Evolutionary conservation across 2,888 invertebrate genomes (phyloP).

Genomic region (Sturmia bella): DNA sequence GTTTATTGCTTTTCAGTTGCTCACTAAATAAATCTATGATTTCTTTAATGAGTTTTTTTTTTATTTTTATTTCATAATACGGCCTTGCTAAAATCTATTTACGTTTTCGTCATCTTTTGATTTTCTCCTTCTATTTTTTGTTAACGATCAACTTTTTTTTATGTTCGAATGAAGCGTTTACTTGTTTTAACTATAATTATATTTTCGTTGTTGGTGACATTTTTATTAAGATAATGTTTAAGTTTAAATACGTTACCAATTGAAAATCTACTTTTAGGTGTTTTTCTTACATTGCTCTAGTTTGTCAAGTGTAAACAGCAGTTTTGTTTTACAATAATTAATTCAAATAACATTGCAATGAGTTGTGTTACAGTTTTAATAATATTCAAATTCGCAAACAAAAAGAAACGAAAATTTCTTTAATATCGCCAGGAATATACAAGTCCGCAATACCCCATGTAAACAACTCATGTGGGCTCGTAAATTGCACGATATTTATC

Average conservation of each 20-base stretch:
- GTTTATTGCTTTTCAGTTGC: too few relatives aligned
- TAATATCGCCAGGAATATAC: conserved; percentile 72
- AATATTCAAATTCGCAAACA: neutral
- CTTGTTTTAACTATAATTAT: conserved; percentile 22
- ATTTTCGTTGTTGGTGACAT: conserved; percentile 59
- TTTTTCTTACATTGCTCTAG: conserved; percentile 27
- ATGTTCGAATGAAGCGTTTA: conserved; percentile 34
- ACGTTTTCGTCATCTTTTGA: neutral
- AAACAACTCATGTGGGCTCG: conserved; percentile 73
- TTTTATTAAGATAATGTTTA: conserved; percentile 25
- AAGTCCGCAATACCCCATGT: conserved; percentile 76
- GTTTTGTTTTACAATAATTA: conserved; percentile 29
- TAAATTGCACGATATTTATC: conserved; percentile 73
- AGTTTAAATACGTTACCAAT: conserved; percentile 43
- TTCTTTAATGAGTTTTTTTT: conserved; percentile 6
- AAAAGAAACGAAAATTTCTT: neutral
- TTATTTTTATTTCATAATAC: neutral
- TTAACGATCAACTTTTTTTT: conserved; percentile 66
- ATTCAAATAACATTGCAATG: conserved; percentile 17
- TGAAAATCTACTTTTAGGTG: conserved; percentile 62
- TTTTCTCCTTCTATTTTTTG: conserved; percentile 42
- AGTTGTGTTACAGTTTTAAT: conserved; percentile 22
- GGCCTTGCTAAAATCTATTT: neutral
- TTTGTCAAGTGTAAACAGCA: conserved; percentile 49
- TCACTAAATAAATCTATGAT: neutral